Evolutionary conservation across 2,113 vertebrate species (phyloP).

Genomic region (Ardeotis arabs): DNA sequence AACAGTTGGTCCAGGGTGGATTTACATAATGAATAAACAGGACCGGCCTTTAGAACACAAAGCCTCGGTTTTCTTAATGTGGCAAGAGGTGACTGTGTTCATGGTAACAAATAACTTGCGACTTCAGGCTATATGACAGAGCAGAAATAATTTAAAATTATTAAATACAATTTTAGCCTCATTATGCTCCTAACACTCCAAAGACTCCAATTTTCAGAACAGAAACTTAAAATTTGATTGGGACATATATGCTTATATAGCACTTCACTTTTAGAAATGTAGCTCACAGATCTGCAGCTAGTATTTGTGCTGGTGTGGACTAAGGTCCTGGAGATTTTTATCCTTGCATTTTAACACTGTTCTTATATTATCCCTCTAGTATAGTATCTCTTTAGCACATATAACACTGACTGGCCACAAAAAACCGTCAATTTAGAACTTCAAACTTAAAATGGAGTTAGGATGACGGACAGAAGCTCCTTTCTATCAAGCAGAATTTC

Average conservation of each 20-base stretch:
- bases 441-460: not conserved
- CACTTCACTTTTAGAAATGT: not conserved
- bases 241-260: not conserved
- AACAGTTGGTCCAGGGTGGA: not conserved
- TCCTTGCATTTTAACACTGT: not conserved
- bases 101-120: not conserved
- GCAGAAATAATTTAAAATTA: not conserved
- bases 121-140: not conserved
- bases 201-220: not conserved
- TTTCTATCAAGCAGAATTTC: not conserved
- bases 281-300: not conserved
- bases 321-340: not conserved
- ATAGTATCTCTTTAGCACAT: rapidly evolving
- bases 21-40: not conserved
- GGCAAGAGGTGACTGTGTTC: not conserved
- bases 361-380: not conserved
- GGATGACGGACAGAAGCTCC: not conserved
- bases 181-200: not conserved
- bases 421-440: not conserved
- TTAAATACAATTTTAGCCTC: not conserved
- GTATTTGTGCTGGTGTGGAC: not conserved
- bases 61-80: not conserved
- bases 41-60: not conserved
- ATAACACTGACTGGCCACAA: not conserved
- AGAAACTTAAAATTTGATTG: not conserved